Conservation (phyloP, 2,888 invertebrate species). For the Acanthosoma haemorrhoidale region DNA sequence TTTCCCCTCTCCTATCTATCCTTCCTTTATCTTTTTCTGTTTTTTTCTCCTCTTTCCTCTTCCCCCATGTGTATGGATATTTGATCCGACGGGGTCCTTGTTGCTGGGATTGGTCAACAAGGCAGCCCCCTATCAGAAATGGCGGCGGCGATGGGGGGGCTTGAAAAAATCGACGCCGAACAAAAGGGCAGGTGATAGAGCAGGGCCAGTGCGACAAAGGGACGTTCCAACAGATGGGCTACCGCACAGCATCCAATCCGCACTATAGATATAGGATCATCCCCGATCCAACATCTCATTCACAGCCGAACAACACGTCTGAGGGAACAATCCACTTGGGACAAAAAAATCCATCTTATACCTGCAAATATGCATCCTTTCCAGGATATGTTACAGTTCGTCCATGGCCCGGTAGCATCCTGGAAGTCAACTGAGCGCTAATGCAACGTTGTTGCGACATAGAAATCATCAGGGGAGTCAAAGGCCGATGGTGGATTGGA, state of each 20-base stretch:
- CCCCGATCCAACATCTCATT: background rate
- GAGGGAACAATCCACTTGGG: too few relatives aligned
- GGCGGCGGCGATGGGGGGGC: constrained; percentile 5
- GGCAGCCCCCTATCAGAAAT: constrained; percentile 17
- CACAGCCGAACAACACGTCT: background rate
- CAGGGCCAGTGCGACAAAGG: background rate
- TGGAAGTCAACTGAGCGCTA: too few relatives aligned
- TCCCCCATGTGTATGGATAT: background rate
- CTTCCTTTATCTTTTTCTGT: background rate
- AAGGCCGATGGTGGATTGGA: too few relatives aligned
- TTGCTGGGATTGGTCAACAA: constrained; percentile 24
- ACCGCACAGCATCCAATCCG: constrained; percentile 17
- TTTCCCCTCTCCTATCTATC: background rate
- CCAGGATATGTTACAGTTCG: too few relatives aligned
- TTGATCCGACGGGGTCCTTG: constrained; percentile 15
- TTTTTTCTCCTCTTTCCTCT: background rate
- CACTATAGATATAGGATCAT: constrained; percentile 9
- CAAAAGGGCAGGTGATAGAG: background rate
- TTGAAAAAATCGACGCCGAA: constrained; percentile 3
- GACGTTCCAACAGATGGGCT: constrained; percentile 25
- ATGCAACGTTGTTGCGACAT: too few relatives aligned
- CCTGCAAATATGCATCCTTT: too few relatives aligned
- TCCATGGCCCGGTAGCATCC: too few relatives aligned
- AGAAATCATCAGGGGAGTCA: too few relatives aligned
- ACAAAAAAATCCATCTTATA: too few relatives aligned